Percentiles rank a stretch among this genome's conserved stretches.
phyloP scores from a whole-genome alignment of 2,888 invertebrate genomes.

The Dasysyrphus tricinctus region DNA sequence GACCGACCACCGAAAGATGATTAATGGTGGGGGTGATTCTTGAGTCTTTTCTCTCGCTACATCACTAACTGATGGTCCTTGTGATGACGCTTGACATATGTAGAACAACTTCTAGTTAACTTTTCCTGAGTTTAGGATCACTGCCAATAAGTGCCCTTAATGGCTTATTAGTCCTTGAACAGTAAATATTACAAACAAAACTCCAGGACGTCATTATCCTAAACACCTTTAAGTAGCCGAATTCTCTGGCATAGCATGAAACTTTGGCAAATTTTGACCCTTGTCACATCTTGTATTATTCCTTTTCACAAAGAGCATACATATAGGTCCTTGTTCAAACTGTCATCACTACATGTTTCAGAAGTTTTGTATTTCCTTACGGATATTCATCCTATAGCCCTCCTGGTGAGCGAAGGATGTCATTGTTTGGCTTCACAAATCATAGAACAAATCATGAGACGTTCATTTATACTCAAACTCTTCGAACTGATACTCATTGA shows the following conservation, averaged over 20 bases:
- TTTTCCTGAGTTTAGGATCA: background rate
- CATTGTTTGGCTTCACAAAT: slow-evolving; percentile 41
- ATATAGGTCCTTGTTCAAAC: slow-evolving; percentile 29
- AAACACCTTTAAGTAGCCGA: slow-evolving; percentile 79
- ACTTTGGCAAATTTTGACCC: slow-evolving; percentile 66
- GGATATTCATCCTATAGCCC: slow-evolving; percentile 47
- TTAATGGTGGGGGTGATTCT: slow-evolving; percentile 46
- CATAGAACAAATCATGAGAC: slow-evolving; percentile 47
- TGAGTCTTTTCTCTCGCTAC: slow-evolving; percentile 16
- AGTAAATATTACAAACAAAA: slow-evolving; percentile 33
- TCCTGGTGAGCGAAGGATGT: slow-evolving; percentile 34
- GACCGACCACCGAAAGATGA: slow-evolving; percentile 60
- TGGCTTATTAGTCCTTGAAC: slow-evolving; percentile 65
- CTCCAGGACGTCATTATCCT: slow-evolving; percentile 73
- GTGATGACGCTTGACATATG: slow-evolving; percentile 42
- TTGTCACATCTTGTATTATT: slow-evolving; percentile 39
- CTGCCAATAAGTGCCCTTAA: slow-evolving; percentile 47
- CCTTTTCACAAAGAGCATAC: slow-evolving; percentile 35
- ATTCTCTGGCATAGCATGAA: slow-evolving; percentile 76
- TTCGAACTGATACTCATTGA: slow-evolving; percentile 13
- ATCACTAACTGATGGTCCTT: slow-evolving; percentile 1
- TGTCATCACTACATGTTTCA: slow-evolving; percentile 57
- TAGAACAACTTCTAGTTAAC: slow-evolving; percentile 39
- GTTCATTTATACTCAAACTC: slow-evolving; percentile 50
- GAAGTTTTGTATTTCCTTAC: slow-evolving; percentile 45